Conservation (phyloP, 2,797 vertebrate species). For the Oreortyx pictus region DNA sequence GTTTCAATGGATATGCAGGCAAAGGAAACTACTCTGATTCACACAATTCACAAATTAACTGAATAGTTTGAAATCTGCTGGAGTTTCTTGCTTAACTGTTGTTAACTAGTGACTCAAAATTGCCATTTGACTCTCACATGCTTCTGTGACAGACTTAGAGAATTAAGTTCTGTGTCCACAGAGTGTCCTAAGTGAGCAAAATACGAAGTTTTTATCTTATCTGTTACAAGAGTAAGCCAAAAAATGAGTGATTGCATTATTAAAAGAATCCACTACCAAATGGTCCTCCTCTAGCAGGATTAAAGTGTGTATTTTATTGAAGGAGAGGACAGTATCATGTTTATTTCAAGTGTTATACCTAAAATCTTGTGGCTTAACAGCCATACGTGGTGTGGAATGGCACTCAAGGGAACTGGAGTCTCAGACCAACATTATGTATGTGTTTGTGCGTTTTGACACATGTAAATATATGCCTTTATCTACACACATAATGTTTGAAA, state of each 20-base stretch:
- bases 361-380: neutral
- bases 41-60: neutral
- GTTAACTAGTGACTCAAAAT: neutral
- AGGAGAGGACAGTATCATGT: neutral
- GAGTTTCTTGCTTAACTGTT: neutral
- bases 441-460: neutral
- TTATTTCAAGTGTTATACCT: neutral
- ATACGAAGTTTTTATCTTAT: accelerated
- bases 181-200: neutral
- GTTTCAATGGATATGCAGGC: accelerated
- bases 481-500: neutral
- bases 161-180: neutral
- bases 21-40: neutral
- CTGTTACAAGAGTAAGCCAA: neutral
- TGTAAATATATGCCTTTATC: neutral
- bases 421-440: neutral
- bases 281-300: neutral
- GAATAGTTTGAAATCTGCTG: neutral
- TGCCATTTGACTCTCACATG: neutral
- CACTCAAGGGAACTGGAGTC: accelerated
- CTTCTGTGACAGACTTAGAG: neutral
- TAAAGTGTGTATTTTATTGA: neutral
- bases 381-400: neutral
- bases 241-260: neutral
- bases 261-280: neutral